phyloP scores from a whole-genome alignment of 2,113 vertebrate genomes.

The Rattus rattus region DNA sequence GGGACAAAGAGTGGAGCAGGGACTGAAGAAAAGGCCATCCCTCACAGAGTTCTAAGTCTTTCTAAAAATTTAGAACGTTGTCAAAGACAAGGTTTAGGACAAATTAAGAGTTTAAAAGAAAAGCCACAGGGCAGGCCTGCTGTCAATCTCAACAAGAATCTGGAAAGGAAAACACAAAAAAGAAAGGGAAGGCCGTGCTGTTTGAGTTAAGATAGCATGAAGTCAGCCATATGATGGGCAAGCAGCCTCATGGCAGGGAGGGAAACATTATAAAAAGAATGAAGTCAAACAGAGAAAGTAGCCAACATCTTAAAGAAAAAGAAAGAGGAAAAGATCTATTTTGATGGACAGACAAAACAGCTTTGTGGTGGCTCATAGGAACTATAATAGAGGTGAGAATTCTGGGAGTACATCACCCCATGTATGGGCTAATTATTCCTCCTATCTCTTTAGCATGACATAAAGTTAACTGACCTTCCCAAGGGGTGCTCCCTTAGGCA shows the following conservation, averaged over 20 bases:
- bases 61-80: background rate
- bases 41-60: background rate
- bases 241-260: background rate
- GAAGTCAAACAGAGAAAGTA: background rate
- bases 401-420: background rate
- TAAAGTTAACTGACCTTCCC: background rate
- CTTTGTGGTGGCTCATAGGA: background rate
- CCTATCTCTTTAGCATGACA: background rate
- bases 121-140: background rate
- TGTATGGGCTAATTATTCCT: background rate
- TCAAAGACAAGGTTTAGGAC: background rate
- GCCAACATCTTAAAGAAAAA: background rate
- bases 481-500: background rate
- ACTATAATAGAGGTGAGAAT: background rate
- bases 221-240: background rate
- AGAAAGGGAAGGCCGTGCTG: background rate
- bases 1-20: no score
- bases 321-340: background rate
- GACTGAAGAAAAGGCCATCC: no score
- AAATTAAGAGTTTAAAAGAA: background rate
- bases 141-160: background rate
- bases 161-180: background rate
- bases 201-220: background rate
- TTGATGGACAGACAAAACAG: background rate
- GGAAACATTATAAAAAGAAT: background rate